phyloP scores from a whole-genome alignment of 2,888 invertebrate species.

The Ormia ochracea region DNA sequence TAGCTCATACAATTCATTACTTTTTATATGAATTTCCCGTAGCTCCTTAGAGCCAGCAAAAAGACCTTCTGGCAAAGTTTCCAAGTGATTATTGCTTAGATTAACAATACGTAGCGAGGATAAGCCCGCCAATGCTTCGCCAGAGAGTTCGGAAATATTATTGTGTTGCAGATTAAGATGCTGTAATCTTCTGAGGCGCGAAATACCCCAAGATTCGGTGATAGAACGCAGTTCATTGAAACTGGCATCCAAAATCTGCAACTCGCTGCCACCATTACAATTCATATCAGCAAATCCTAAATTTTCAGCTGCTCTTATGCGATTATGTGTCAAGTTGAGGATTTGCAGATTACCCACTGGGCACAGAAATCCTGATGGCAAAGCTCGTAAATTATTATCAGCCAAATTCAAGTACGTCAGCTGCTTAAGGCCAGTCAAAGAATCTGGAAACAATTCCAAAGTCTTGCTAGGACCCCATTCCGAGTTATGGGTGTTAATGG shows the following conservation, averaged over 20 bases:
- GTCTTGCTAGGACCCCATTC: slow-evolving; percentile 87
- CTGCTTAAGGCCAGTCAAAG: slow-evolving; percentile 87
- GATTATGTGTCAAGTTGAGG: slow-evolving; percentile 90
- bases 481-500: slow-evolving; percentile 86
- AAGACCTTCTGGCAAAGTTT: slow-evolving; percentile 87
- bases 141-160: slow-evolving; percentile 87
- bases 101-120: slow-evolving; percentile 88
- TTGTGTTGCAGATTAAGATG: slow-evolving; percentile 89
- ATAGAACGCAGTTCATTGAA: slow-evolving; percentile 86
- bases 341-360: slow-evolving; percentile 87
- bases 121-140: slow-evolving; percentile 87
- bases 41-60: slow-evolving; percentile 89
- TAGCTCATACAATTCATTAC: slow-evolving; percentile 89
- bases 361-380: slow-evolving; percentile 88
- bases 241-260: slow-evolving; percentile 88
- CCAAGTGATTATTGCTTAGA: slow-evolving; percentile 90
- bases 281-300: slow-evolving; percentile 82
- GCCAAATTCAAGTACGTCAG: slow-evolving; percentile 88
- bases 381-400: slow-evolving; percentile 87
- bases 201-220: slow-evolving; percentile 85
- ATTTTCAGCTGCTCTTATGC: slow-evolving; percentile 86
- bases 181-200: slow-evolving; percentile 86
- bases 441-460: slow-evolving; percentile 84
- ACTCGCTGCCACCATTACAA: slow-evolving; percentile 82
- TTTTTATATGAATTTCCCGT: slow-evolving; percentile 88